These are phyloP conservation scores for Mico argentatus DNA, from an alignment of 2,797 vertebrate species.

Conservation along the genomic window DNA sequence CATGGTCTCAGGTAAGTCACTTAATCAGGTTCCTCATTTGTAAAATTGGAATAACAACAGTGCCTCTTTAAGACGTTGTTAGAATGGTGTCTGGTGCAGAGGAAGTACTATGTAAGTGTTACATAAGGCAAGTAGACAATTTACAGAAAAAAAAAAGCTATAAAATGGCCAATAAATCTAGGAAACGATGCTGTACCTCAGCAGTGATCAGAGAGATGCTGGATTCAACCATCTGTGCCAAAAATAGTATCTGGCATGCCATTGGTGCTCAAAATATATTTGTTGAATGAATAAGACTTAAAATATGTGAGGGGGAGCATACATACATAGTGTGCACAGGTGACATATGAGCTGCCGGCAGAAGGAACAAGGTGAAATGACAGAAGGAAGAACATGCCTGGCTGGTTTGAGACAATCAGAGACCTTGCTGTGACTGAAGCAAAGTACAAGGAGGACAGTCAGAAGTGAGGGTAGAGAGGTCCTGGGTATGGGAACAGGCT, in stretches of 20 bases:
- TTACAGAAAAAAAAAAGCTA: background rate
- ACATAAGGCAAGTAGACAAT: background rate
- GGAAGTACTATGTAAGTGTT: background rate
- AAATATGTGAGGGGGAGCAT: background rate
- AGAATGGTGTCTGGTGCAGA: background rate
- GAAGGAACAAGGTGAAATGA: background rate
- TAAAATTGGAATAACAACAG: background rate
- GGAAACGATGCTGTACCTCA: background rate
- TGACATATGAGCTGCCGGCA: background rate
- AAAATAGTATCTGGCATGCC: background rate
- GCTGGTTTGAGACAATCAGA: background rate
- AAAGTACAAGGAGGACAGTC: too few relatives aligned
- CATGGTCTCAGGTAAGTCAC: background rate
- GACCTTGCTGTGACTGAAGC: background rate
- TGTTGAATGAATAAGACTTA: background rate
- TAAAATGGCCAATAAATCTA: background rate
- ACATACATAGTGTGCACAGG: rapidly evolving
- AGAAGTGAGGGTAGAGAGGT: background rate
- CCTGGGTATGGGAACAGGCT: background rate
- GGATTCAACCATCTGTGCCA: background rate
- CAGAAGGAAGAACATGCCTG: background rate
- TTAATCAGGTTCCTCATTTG: background rate
- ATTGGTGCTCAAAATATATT: background rate
- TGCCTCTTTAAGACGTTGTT: background rate
- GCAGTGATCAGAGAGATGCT: background rate